Evolutionary conservation across 2,888 invertebrate species (phyloP), one percentile per base, ranked within the genome.

Genomic region (Prostheceraeus crozeri): DNA sequence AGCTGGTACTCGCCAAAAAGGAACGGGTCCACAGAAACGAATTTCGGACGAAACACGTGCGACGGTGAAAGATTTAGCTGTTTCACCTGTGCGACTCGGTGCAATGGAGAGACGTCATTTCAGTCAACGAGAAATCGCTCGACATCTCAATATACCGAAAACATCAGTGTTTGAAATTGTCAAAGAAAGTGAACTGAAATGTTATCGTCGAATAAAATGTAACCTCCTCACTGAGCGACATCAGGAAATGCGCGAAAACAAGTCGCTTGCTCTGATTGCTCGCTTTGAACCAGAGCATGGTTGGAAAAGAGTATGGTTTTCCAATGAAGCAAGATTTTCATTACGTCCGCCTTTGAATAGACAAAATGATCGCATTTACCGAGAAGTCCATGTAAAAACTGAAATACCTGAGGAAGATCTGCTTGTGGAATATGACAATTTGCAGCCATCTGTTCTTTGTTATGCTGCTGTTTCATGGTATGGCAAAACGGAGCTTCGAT

Each of bases 331-430:
- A 48, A 19, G 8, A 19, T 48, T 48, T 19, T 25, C 28, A 30
- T 30, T 48, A 19, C 14, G 28, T 6, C n/a, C 48, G 6, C 48
- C 48, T 25, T 30, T 48, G 23, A 10, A 48, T 19, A 19, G 19
- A 48, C 48, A 48, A 21, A 48, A 48, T 48, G 48, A 48, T 25
- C 48, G 27, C n/a, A 48, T 48, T 30, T 48, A 48, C 48, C 8
- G 27, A 19, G 48, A 23, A 10, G 23, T 48, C 19, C 25, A 48
- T 21, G 48, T 48, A 14, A 48, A 48, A 30, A 48, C 48, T 48
- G 48, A 48, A 23, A 48, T 48, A 23, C 25, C 25, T 14, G 48
- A 48, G 11, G 28, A 30, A n/a, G 48, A 48, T 19, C 14, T 48
- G 14, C 28, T 48, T 4, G 48, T 30, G 28, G 48, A 48, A 19